Evolutionary conservation across 2,113 vertebrate species (phyloP), one percentile per base, ranked within the genome.

Genomic region (Dasyornis broadbenti): DNA sequence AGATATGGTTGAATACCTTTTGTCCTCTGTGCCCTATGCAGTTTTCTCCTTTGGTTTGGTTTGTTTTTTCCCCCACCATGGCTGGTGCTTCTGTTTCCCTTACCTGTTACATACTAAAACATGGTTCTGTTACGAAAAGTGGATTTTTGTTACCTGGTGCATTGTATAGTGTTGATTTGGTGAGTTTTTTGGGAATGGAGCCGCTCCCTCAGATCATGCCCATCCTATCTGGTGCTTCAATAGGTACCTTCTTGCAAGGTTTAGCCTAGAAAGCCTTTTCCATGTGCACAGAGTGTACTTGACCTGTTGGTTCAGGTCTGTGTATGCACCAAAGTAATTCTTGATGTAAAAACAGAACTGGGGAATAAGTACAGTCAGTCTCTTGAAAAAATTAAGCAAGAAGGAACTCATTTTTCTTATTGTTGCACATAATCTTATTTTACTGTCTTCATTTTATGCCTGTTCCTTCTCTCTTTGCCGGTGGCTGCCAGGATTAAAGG

Each of bases 41-140:
- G 0, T 88, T 89, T 71, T 60, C 10, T 78, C 8, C 3, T n/a
- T 68, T 37, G 15, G 21, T 80, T 28, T 13, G 5, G 12, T 44
- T 73, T 50, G 28, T 50, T 63, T n/a, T 27, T n/a, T 2, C 3
- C 28, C 33, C 11, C 13, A 2, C 14, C 0, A 0, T 14, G 40
- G 22, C 40, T 37, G 37, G 12, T n/a, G 10, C 53, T 84, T 44
- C 15, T 69, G 6, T 68, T 79, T 54, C 27, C 24, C 15, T 21
- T 47, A 4, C 15, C 44, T 71, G 37, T 49, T 65, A 10, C n/a
- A 30, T 4, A 2, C 5, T 4, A 3, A 66, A 73, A 61, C 3
- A 11, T 23, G 4, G 9, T 40, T 59, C n/a, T 53, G 31, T 35
- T 49, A 26, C 0, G 8, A 60, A 11, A 72, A 27, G 6, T 11